Conservation (phyloP, 2,888 invertebrate species). For the Idaea dimidiata region DNA sequence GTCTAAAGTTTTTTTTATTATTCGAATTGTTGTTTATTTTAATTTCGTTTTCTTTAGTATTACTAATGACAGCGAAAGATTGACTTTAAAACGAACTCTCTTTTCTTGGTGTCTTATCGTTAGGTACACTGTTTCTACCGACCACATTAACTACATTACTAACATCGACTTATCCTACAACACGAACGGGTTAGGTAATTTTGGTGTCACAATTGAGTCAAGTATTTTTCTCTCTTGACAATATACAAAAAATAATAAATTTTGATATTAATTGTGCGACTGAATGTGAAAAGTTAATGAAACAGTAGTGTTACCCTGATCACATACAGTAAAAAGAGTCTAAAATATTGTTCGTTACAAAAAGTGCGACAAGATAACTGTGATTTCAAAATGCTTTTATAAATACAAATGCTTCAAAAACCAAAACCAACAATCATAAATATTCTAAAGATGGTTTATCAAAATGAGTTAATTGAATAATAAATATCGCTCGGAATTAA, state of each 20-base stretch:
- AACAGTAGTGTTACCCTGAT: constrained; percentile 57
- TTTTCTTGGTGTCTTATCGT: constrained; percentile 24
- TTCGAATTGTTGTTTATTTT: neutral
- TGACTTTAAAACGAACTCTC: constrained; percentile 25
- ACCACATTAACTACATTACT: constrained; percentile 69
- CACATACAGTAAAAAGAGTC: constrained; percentile 57
- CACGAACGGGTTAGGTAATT: constrained; percentile 36
- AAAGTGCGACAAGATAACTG: constrained; percentile 31
- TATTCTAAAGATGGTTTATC: constrained; percentile 36
- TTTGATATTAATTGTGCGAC: constrained; percentile 3
- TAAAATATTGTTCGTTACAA: constrained; percentile 44
- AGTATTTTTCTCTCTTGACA: neutral
- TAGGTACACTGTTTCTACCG: constrained; percentile 60
- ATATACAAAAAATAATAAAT: neutral
- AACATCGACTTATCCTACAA: constrained; percentile 63
- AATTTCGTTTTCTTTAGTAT: neutral
- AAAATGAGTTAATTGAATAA: constrained; percentile 33
- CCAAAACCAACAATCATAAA: constrained; percentile 31
- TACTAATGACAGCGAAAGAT: neutral
- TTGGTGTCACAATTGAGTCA: constrained; percentile 51
- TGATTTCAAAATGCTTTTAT: constrained; percentile 33
- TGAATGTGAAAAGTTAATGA: constrained; percentile 4
- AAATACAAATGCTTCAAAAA: constrained; percentile 30
- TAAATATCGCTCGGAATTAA: constrained; percentile 26
- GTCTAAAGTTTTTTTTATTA: neutral